phyloP scores from a whole-genome alignment of 2,888 invertebrate genomes.

The Brachyopa scutellaris region DNA sequence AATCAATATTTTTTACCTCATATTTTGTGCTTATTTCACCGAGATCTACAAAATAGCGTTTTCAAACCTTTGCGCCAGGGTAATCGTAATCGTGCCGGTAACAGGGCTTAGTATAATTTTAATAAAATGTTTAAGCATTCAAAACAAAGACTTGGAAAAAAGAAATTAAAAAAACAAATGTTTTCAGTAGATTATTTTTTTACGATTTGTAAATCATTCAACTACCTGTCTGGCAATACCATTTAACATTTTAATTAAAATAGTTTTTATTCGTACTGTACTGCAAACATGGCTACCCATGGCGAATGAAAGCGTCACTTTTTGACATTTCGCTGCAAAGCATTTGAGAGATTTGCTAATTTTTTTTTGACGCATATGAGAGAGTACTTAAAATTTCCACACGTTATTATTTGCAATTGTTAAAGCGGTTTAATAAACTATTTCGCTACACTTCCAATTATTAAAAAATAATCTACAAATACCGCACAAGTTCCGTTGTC shows the following conservation, averaged over 20 bases:
- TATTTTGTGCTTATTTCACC: no score
- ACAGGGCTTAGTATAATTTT: no score
- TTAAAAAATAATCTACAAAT: constrained; percentile 29
- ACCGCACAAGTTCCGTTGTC: not conserved
- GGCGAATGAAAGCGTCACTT: constrained; percentile 44
- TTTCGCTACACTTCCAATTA: not conserved
- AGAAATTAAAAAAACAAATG: no score
- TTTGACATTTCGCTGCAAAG: constrained; percentile 44
- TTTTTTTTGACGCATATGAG: constrained; percentile 54
- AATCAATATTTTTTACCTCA: no score
- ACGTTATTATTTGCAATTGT: constrained; percentile 40
- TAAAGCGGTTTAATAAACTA: constrained; percentile 4
- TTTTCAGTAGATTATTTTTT: no score
- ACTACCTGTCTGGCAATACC: no score
- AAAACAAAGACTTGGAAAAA: no score
- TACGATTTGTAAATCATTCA: no score
- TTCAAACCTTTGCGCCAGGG: no score
- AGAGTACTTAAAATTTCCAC: constrained; percentile 30
- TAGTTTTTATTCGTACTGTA: constrained; percentile 40
- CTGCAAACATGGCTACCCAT: constrained; percentile 8
- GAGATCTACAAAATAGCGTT: no score
- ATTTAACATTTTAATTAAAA: not conserved
- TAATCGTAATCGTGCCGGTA: no score
- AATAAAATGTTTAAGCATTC: no score
- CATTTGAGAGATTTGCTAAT: constrained; percentile 32